A percentile compares a stretch with the other conserved stretches of the same genome.
These are phyloP conservation scores for Murina feae DNA, from an alignment of 2,113 vertebrate genomes.

Conservation along the genomic window DNA sequence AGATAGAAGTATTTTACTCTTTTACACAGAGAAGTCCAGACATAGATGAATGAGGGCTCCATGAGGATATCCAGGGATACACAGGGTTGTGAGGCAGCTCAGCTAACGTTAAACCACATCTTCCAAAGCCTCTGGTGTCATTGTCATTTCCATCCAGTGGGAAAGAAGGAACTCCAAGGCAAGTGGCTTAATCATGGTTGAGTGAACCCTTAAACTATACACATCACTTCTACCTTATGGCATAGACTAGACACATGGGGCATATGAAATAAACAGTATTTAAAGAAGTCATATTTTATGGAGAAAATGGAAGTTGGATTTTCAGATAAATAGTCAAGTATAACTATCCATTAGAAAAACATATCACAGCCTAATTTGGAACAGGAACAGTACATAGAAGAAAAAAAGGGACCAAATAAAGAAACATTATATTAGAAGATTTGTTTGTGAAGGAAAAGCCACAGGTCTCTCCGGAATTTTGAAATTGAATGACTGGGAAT, in stretches of 20 bases:
- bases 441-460: neutral
- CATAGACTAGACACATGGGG: neutral
- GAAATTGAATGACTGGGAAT: neutral
- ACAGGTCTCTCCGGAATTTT: neutral
- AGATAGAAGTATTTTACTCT: neutral
- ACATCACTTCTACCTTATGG: neutral
- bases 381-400: neutral
- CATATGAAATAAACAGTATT: neutral
- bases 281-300: neutral
- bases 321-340: neutral
- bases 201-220: neutral
- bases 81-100: neutral
- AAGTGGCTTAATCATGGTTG: neutral
- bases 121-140: neutral
- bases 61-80: neutral
- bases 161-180: neutral
- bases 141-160: neutral
- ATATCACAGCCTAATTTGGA: neutral
- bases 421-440: neutral
- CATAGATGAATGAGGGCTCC: neutral
- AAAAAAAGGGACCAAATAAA: neutral
- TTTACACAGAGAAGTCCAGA: neutral
- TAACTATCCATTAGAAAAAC: neutral
- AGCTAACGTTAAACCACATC: neutral
- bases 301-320: neutral